Evolutionary conservation across 2,888 invertebrate genomes (phyloP).

Genomic region (Epinotia demarniana): DNA sequence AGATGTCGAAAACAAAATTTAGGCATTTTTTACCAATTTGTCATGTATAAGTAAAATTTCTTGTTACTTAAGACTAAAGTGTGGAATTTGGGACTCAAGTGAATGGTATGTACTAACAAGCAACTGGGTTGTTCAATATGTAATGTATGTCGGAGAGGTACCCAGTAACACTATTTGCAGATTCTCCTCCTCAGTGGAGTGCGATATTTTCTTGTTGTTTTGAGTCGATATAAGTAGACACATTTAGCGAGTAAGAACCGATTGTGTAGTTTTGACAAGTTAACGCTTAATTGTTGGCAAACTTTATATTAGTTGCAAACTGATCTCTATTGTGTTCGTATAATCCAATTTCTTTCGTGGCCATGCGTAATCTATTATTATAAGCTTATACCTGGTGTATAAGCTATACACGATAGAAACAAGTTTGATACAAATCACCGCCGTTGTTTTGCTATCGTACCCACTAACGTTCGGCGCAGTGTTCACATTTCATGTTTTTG

Average conservation of each 20-base stretch:
- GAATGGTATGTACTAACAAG: slow-evolving; percentile 55
- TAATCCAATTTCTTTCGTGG: slow-evolving; percentile 12
- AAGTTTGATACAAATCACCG: slow-evolving; percentile 29
- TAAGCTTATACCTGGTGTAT: too few species aligned
- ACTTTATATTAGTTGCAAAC: slow-evolving; percentile 36
- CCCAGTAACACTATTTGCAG: slow-evolving; percentile 52
- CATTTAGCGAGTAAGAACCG: slow-evolving; percentile 38
- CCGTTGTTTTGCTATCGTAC: slow-evolving; percentile 35
- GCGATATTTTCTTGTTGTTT: slow-evolving; percentile 31
- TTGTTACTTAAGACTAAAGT: slow-evolving; percentile 73
- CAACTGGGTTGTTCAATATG: slow-evolving; percentile 59
- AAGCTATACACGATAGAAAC: neutral
- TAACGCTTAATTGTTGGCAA: slow-evolving; percentile 40
- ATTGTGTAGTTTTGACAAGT: slow-evolving; percentile 38
- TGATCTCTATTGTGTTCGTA: slow-evolving; percentile 28
- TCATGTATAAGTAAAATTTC: slow-evolving; percentile 70
- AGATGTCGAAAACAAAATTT: slow-evolving; percentile 73
- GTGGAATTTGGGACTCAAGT: slow-evolving; percentile 79
- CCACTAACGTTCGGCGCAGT: slow-evolving; percentile 51
- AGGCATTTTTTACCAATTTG: slow-evolving; percentile 81
- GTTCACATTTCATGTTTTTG: slow-evolving; percentile 70
- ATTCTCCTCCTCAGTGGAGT: slow-evolving; percentile 48
- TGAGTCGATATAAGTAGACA: slow-evolving; percentile 44
- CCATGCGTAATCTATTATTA: slow-evolving; percentile 1
- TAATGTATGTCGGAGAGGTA: slow-evolving; percentile 54